phyloP scores from a whole-genome alignment of 2,797 vertebrate genomes.

The Dermochelys coriacea region DNA sequence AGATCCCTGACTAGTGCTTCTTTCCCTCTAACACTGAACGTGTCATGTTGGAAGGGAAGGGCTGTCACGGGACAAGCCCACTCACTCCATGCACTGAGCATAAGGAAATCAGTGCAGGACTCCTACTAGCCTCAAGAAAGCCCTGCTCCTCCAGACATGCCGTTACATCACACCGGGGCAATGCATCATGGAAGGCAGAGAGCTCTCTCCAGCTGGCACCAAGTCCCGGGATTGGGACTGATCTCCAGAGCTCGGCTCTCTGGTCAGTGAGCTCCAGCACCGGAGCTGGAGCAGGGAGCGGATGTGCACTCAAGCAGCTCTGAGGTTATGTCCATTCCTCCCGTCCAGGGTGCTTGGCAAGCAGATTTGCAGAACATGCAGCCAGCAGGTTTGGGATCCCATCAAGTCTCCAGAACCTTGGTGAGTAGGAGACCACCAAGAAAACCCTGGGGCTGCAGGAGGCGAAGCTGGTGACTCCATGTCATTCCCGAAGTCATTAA shows the following conservation, averaged over 20 bases:
- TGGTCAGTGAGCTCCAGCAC: not conserved
- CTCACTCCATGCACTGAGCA: not conserved
- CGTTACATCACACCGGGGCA: rapidly evolving
- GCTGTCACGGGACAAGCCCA: not conserved
- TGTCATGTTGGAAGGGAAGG: not conserved
- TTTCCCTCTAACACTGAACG: too few species aligned
- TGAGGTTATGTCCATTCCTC: too few species aligned
- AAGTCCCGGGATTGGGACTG: not conserved
- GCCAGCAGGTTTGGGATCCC: not conserved
- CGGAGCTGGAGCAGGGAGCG: too few species aligned
- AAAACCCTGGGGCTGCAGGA: not conserved
- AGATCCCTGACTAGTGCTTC: not conserved
- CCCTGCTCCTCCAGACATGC: not conserved
- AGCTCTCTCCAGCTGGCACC: rapidly evolving
- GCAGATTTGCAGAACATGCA: not conserved
- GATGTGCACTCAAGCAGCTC: too few species aligned
- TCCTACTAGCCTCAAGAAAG: not conserved
- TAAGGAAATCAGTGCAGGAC: rapidly evolving
- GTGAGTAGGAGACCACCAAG: not conserved
- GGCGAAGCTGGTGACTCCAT: not conserved
- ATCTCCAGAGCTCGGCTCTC: too few species aligned
- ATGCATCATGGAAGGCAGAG: rapidly evolving
- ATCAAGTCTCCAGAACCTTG: not conserved
- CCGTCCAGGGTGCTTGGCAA: too few species aligned
- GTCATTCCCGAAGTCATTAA: not conserved